Percentiles rank a stretch among this genome's conserved stretches.
phyloP scores from a whole-genome alignment of 1,140 invertebrate genomes.

The Eriocheir sinensis region DNA sequence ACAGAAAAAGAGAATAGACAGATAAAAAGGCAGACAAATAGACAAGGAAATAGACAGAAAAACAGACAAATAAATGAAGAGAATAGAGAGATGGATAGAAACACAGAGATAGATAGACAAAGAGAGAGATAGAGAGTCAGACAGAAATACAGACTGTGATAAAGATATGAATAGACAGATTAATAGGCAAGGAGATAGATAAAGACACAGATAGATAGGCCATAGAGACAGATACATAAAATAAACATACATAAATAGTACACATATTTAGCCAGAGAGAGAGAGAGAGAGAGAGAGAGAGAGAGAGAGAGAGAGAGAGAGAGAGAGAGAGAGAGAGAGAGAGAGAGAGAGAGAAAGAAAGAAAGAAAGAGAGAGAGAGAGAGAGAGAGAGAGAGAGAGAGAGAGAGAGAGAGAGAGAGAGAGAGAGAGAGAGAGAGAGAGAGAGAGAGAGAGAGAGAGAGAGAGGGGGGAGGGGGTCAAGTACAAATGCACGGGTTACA shows the following conservation, averaged over 20 bases:
- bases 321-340: background rate
- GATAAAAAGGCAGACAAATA: slow-evolving; percentile 33
- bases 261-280: too few species aligned
- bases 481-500: background rate
- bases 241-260: background rate
- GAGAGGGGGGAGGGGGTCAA: background rate
- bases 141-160: background rate
- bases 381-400: background rate
- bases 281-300: background rate
- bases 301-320: background rate
- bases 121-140: background rate
- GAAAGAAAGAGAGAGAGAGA: background rate
- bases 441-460: background rate
- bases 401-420: background rate
- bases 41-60: background rate
- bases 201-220: background rate
- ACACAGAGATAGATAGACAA: background rate
- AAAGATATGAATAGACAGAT: background rate
- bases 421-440: background rate
- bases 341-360: background rate
- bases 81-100: background rate
- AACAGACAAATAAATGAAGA: too few species aligned
- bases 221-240: background rate
- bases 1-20: background rate
- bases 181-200: background rate